Conservation (phyloP, 1,140 invertebrate species). For the Stenopsyche tienmushanensis region DNA sequence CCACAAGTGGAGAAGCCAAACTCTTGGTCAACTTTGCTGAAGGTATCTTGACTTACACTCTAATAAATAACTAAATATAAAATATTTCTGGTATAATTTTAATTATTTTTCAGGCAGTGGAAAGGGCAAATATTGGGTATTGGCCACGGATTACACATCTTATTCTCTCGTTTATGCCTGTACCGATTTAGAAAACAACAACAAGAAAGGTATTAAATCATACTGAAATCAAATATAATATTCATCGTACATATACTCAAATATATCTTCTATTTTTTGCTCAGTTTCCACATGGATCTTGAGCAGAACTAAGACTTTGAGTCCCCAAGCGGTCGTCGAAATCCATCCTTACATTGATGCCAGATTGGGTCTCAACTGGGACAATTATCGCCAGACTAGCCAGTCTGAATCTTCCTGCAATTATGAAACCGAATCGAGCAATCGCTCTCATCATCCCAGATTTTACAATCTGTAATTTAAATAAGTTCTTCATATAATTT, state of each 20-base stretch:
- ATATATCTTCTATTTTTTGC: not conserved
- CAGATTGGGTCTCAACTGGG: constrained; percentile 1
- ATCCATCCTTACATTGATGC: constrained; percentile 1
- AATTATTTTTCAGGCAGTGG: too few relatives aligned
- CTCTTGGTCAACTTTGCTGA: constrained; percentile 37
- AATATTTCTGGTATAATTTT: too few relatives aligned
- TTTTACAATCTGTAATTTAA: too few relatives aligned
- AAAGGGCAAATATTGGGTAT: constrained; percentile 36
- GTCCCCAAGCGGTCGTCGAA: constrained; percentile 9
- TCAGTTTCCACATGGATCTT: constrained; percentile 30
- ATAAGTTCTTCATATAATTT: too few relatives aligned
- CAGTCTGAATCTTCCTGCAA: constrained; percentile 11
- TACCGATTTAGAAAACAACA: constrained; percentile 5
- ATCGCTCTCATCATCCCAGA: too few relatives aligned
- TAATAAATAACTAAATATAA: too few relatives aligned
- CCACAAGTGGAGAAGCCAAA: constrained; percentile 30
- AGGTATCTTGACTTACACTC: constrained; percentile 29
- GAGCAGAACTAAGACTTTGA: constrained; percentile 20
- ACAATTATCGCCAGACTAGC: constrained; percentile 9
- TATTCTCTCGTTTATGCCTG: constrained; percentile 31
- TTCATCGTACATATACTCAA: not conserved
- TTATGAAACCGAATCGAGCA: too few relatives aligned
- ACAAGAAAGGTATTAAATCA: too few relatives aligned
- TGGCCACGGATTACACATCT: constrained; percentile 25
- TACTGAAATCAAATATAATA: too few relatives aligned